Conservation (phyloP, 2,888 invertebrate species). For the Ochropleura leucogaster region DNA sequence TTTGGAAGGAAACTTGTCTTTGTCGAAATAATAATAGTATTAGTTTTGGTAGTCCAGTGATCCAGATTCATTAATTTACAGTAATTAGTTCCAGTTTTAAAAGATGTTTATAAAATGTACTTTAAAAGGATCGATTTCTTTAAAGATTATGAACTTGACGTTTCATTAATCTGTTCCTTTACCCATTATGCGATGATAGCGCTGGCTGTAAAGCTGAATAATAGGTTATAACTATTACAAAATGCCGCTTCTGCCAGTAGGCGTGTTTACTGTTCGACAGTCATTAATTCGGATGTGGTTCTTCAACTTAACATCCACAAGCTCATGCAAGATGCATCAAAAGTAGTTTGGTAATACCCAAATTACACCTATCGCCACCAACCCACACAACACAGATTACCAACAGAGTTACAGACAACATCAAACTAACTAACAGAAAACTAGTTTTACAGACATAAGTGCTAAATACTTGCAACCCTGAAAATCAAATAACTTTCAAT, state of each 20-base stretch:
- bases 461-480: slow-evolving; percentile 1
- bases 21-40: background rate
- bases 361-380: slow-evolving; percentile 41
- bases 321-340: slow-evolving; percentile 51
- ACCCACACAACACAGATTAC: background rate
- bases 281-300: slow-evolving; percentile 37
- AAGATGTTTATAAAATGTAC: slow-evolving; percentile 41
- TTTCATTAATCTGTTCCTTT: slow-evolving; percentile 27
- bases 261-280: slow-evolving; percentile 29
- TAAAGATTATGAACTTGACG: slow-evolving; percentile 19
- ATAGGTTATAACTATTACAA: slow-evolving; percentile 31
- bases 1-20: slow-evolving; percentile 1
- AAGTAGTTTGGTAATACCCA: slow-evolving; percentile 50
- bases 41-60: slow-evolving; percentile 23
- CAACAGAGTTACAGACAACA: slow-evolving; percentile 1
- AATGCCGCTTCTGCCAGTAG: slow-evolving; percentile 27
- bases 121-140: slow-evolving; percentile 29
- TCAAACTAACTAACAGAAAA: background rate
- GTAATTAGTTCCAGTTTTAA: slow-evolving; percentile 40
- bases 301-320: slow-evolving; percentile 35
- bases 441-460: background rate
- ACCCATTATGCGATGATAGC: slow-evolving; percentile 25
- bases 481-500: slow-evolving; percentile 36
- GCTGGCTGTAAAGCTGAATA: slow-evolving; percentile 29
- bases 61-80: slow-evolving; percentile 58